Evolutionary conservation across 2,888 invertebrate species (phyloP).

Genomic region (Oligia strigilis): DNA sequence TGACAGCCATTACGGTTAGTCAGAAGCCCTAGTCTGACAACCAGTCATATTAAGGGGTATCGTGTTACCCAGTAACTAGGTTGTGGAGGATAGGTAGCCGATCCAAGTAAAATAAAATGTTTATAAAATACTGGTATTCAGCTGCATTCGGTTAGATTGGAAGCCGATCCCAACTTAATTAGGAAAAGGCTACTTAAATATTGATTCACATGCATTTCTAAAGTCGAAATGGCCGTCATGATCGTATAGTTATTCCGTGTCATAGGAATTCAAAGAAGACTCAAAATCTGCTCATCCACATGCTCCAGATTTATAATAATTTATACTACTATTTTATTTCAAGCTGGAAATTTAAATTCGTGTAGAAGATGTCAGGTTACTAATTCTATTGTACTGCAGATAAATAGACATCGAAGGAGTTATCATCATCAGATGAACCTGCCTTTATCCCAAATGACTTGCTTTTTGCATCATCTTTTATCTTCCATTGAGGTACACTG

Average conservation of each 20-base stretch:
- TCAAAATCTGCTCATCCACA: background rate
- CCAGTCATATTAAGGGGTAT: background rate
- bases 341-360: accelerated
- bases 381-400: background rate
- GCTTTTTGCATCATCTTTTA: too few species aligned
- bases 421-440: background rate
- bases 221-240: background rate
- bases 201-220: too few species aligned
- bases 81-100: too few species aligned
- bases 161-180: background rate
- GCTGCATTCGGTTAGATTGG: background rate
- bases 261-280: background rate
- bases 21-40: background rate
- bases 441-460: background rate
- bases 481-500: too few species aligned
- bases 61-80: too few species aligned
- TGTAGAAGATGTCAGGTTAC: background rate
- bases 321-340: background rate
- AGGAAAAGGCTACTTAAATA: background rate
- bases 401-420: background rate
- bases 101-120: too few species aligned
- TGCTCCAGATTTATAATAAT: too few species aligned
- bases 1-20: background rate
- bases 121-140: too few species aligned
- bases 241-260: background rate